Percentiles rank a stretch among this genome's conserved stretches.
Conservation (phyloP, 2,888 invertebrate genomes). For the Drosophila algonquin region DNA sequence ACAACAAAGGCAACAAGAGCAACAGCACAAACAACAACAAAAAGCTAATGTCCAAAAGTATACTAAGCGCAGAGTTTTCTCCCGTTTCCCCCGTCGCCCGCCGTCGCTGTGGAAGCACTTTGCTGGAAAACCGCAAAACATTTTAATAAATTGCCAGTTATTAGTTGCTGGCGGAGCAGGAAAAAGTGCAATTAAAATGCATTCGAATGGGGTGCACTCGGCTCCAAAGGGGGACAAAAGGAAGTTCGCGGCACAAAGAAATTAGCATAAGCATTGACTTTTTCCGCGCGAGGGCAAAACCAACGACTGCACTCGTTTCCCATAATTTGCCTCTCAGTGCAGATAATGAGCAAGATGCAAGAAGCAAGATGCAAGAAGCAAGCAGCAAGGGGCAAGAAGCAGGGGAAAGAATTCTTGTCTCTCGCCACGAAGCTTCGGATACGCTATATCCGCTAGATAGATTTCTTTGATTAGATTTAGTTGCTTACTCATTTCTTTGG, state of each 20-base stretch:
- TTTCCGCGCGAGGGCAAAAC: conserved; percentile 48
- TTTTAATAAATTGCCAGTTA: conserved; percentile 76
- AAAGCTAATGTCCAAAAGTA: conserved; percentile 57
- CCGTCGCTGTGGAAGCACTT: conserved; percentile 1
- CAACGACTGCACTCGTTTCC: conserved; percentile 65
- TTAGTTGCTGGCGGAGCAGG: conserved; percentile 65
- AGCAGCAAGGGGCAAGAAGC: background rate
- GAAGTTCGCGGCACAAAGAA: conserved; percentile 62
- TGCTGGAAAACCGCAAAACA: conserved; percentile 62
- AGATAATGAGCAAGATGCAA: conserved; percentile 63
- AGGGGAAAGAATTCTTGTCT: background rate
- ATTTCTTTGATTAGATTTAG: too few species aligned
- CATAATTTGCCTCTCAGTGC: conserved; percentile 65
- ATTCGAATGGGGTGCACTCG: conserved; percentile 30
- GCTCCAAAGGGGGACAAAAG: conserved; percentile 15
- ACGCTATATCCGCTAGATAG: background rate
- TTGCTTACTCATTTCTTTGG: too few species aligned
- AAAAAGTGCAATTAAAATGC: conserved; percentile 79
- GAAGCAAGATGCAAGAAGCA: too few species aligned
- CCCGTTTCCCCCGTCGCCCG: background rate
- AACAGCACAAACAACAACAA: conserved; percentile 4
- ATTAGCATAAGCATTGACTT: conserved; percentile 68
- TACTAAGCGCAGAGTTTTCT: conserved; percentile 29
- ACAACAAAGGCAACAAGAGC: conserved; percentile 20
- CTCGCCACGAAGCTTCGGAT: background rate